A percentile compares a stretch with the other conserved stretches of the same genome.
These are phyloP conservation scores for Metopolophium dirhodum DNA, from an alignment of 1,140 invertebrate species.

Conservation along the genomic window DNA sequence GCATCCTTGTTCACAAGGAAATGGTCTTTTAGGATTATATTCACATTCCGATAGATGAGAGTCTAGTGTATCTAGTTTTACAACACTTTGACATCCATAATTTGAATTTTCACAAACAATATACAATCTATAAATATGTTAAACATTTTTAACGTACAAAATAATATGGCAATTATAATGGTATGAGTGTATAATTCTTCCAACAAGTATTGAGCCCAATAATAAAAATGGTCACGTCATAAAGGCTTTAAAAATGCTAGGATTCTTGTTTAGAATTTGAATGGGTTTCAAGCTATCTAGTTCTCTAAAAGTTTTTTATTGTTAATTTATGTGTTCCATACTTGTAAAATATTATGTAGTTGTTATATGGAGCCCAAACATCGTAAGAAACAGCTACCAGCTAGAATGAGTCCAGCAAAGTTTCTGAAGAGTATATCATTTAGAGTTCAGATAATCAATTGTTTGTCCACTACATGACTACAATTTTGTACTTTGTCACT, in stretches of 20 bases:
- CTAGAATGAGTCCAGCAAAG: neutral
- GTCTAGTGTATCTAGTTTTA: slow-evolving; percentile 85
- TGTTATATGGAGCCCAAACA: neutral
- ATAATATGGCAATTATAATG: neutral
- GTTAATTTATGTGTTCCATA: neutral
- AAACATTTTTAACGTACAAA: slow-evolving; percentile 38
- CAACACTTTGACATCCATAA: slow-evolving; percentile 82
- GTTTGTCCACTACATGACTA: neutral
- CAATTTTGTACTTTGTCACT: neutral
- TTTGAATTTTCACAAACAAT: slow-evolving; percentile 90
- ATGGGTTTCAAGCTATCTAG: neutral
- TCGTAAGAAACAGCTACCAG: neutral
- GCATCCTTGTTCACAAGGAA: slow-evolving; percentile 91
- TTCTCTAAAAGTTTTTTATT: neutral
- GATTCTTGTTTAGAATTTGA: neutral
- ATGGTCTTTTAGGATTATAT: slow-evolving; percentile 91
- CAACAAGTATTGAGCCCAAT: neutral
- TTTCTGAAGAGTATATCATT: neutral
- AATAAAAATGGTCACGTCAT: neutral
- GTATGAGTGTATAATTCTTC: neutral
- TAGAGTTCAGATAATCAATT: neutral
- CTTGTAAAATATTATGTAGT: neutral
- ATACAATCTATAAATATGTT: slow-evolving; percentile 70
- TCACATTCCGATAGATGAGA: slow-evolving; percentile 90
- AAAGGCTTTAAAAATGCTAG: neutral